Evolutionary conservation across 2,888 invertebrate species (phyloP), one percentile per base, ranked within the genome.

Genomic region (Phortica okadai): DNA sequence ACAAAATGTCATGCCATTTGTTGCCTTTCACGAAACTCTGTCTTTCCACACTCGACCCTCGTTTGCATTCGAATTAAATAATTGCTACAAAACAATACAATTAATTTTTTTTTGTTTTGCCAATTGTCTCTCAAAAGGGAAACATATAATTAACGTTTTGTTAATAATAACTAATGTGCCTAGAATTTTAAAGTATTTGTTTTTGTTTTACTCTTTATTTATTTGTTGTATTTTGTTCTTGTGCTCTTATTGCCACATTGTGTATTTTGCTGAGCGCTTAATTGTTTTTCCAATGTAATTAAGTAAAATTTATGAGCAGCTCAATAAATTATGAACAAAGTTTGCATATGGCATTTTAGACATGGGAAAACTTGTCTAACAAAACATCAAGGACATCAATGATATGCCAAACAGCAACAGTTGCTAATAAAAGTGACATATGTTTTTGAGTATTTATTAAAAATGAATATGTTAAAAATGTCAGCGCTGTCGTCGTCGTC

Each of bases 311-410:
- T 86, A 85, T 85, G 82, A 82, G 82, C 50, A 8, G 84, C 81
- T 85, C 84, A 85, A 87, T 85, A 87, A 87, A 78, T 86, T 82
- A 86, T 86, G 80, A 86, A 80, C 75, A 80, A 85, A 85, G 88
- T 85, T 85, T 85, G 83, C 88, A 86, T 81, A 82, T 84, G 86
- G 8, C 50, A 50, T 50, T 50, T 50, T 11, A 50, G 50, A 14
- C 50, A 50, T 50, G 50, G 50, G 14, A 50, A 50, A 50, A 50
- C 50, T 50, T 50, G 50, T 50, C 0, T 41, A 62, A 21, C 16
- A 21, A 56, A 5, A 10, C 21, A 62, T 62, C 21, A 62, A 62
- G 62, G 62, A 62, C 62, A 56, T 56, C 16, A 62, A 25, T 21
- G 62, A 50, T 21, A 62, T 16, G 62, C 5, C 10, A 21, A 8